A percentile compares a stretch with the other conserved stretches of the same genome.
These are phyloP conservation scores for Lophura swinhoii DNA, from an alignment of 2,797 vertebrate genomes.

Conservation along the genomic window DNA sequence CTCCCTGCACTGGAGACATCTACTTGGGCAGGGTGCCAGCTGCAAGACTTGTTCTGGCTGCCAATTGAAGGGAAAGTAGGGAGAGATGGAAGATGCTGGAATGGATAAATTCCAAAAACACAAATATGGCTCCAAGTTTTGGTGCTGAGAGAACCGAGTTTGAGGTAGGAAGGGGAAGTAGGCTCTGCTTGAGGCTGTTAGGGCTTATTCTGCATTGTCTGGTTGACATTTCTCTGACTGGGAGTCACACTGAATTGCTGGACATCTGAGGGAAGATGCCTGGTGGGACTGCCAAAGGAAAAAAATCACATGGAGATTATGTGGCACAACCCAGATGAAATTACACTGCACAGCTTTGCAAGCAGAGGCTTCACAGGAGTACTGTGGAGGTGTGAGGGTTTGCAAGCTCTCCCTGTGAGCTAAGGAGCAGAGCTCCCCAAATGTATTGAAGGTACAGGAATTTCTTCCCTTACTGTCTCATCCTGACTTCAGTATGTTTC, in stretches of 20 bases:
- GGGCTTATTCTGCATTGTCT: background rate
- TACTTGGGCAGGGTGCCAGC: background rate
- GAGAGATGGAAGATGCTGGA: background rate
- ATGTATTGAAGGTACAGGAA: background rate
- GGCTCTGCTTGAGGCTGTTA: background rate
- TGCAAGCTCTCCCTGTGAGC: background rate
- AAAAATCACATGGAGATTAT: background rate
- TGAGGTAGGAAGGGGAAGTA: background rate
- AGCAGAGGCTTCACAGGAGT: background rate
- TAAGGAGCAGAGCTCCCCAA: conserved; percentile 4
- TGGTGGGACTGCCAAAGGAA: background rate
- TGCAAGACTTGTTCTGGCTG: background rate
- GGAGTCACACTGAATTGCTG: background rate
- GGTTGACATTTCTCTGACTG: background rate
- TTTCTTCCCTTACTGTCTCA: conserved; percentile 15
- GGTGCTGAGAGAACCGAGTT: background rate
- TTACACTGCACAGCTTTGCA: background rate
- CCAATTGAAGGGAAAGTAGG: background rate
- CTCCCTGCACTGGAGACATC: background rate
- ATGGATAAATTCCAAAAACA: background rate
- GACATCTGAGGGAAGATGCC: background rate
- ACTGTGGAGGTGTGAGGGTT: background rate
- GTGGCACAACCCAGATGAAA: background rate
- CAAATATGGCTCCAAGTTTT: rapidly evolving
- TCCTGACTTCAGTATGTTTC: background rate